A percentile compares a stretch with the other conserved stretches of the same genome.
Evolutionary conservation across 2,113 vertebrate species (phyloP).

Genomic region (Tylochromis polylepis): DNA sequence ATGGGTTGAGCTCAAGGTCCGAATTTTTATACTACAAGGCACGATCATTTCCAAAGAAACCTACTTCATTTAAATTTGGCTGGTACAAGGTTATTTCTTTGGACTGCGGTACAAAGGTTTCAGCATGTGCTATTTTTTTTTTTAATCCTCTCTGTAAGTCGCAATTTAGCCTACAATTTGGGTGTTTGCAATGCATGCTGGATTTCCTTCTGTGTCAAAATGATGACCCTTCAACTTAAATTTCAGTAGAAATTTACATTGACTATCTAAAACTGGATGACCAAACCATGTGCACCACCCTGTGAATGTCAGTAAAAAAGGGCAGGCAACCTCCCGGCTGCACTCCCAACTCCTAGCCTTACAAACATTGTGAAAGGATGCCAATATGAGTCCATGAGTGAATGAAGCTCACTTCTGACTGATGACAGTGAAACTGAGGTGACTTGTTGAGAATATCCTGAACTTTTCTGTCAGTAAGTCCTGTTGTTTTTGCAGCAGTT

Average conservation of each 20-base stretch:
- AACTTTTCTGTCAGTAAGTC: neutral
- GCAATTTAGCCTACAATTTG: neutral
- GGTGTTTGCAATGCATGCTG: neutral
- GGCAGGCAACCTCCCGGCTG: neutral
- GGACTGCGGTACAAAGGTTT: neutral
- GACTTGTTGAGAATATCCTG: neutral
- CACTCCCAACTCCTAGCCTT: neutral
- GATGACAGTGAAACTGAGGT: neutral
- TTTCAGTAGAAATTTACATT: neutral
- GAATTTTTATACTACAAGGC: neutral
- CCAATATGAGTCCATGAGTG: neutral
- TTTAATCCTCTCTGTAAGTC: fast-evolving
- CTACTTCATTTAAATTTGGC: neutral
- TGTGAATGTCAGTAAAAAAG: fast-evolving
- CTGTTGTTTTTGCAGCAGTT: too few relatives aligned
- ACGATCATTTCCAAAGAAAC: neutral
- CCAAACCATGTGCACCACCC: neutral
- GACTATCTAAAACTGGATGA: neutral
- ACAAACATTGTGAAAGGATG: too few relatives aligned
- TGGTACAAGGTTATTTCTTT: neutral
- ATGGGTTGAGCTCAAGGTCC: neutral
- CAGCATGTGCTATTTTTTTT: neutral
- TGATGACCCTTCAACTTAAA: neutral
- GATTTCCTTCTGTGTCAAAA: neutral
- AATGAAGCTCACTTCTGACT: neutral